Conservation (phyloP, 1,140 invertebrate genomes). For the Chironomus striatipennis region DNA sequence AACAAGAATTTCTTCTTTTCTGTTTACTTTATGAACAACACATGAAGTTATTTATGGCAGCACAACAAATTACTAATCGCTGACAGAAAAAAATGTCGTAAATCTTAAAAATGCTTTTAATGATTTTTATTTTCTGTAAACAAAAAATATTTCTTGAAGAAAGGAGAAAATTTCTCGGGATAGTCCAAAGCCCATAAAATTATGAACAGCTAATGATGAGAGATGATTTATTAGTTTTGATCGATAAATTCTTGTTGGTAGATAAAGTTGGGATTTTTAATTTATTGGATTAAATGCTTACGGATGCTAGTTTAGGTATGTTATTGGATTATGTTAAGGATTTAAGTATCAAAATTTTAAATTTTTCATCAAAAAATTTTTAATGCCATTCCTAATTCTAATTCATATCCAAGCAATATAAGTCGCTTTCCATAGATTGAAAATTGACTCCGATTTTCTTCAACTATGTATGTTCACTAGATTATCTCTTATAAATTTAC, state of each 20-base stretch:
- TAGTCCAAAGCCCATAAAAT: not conserved
- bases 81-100: not conserved
- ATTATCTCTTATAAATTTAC: no score
- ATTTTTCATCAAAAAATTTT: no score
- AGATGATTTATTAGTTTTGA: not conserved
- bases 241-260: not conserved
- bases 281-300: no score
- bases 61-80: constrained; percentile 8
- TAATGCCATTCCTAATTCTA: no score
- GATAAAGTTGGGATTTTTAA: not conserved
- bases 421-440: no score
- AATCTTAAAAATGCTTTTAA: not conserved
- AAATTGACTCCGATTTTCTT: no score
- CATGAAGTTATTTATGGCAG: no score
- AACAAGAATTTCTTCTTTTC: not conserved
- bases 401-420: no score
- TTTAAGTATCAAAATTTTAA: no score
- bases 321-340: no score
- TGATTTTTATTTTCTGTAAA: constrained; percentile 2
- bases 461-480: no score
- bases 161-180: not conserved
- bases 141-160: not conserved
- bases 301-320: no score
- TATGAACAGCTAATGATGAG: not conserved
- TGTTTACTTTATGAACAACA: not conserved